A percentile compares a stretch with the other conserved stretches of the same genome.
Conservation (phyloP, 2,113 vertebrate genomes). For the Antennarius striatus region DNA sequence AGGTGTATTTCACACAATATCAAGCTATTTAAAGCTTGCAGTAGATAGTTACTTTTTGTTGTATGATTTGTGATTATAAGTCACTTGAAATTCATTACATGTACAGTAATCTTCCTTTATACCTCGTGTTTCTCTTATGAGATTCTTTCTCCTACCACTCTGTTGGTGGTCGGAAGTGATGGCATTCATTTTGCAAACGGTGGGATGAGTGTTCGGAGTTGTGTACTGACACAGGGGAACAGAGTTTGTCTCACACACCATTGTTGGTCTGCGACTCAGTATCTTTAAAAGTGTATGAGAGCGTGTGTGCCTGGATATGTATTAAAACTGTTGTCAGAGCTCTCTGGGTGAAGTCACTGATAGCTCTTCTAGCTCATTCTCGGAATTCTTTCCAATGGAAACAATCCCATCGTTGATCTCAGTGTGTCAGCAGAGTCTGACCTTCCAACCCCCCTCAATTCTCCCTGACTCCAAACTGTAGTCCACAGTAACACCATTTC, state of each 20-base stretch:
- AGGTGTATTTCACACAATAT: no score
- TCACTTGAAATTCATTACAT: no score
- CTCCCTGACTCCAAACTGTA: slow-evolving; percentile 57
- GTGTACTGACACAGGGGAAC: slow-evolving; percentile 11
- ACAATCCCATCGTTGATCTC: slow-evolving; percentile 80
- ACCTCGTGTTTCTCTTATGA: not conserved
- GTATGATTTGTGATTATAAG: no score
- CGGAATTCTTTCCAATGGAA: slow-evolving; percentile 85
- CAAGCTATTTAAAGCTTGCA: no score
- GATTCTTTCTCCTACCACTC: not conserved
- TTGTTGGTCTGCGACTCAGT: slow-evolving; percentile 38
- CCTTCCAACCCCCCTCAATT: slow-evolving; percentile 65
- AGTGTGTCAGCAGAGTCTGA: slow-evolving; percentile 77
- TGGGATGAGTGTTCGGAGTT: not conserved
- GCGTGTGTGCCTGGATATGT: slow-evolving; percentile 50
- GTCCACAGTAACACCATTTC: slow-evolving; percentile 64
- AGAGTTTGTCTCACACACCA: slow-evolving; percentile 45
- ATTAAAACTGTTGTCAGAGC: slow-evolving; percentile 72
- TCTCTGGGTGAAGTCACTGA: slow-evolving; percentile 76
- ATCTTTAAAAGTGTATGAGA: slow-evolving; percentile 56
- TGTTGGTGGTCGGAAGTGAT: slow-evolving; percentile 21
- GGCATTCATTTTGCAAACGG: slow-evolving; percentile 23
- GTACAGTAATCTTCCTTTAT: no score
- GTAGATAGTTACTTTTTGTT: no score
- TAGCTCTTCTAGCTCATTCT: slow-evolving; percentile 82